phyloP scores from a whole-genome alignment of 2,113 vertebrate genomes.

The Pseudois nayaur region DNA sequence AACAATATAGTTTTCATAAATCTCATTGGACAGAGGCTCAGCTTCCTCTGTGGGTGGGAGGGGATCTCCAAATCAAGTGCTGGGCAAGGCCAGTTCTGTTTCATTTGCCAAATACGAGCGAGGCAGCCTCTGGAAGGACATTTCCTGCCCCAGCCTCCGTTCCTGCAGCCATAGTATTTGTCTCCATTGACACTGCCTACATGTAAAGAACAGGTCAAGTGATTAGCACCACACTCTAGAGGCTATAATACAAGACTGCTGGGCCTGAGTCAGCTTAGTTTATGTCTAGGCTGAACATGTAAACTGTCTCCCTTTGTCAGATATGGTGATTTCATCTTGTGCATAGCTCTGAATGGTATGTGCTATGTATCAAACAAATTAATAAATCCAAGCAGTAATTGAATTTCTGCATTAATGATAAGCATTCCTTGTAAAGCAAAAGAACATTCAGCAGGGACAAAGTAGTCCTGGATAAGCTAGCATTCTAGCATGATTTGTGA shows the following conservation, averaged over 20 bases:
- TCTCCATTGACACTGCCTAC: not conserved
- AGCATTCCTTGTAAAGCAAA: conserved; percentile 7
- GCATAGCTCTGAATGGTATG: not conserved
- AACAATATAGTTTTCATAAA: not conserved
- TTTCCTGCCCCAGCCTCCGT: not conserved
- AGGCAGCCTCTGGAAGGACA: not conserved
- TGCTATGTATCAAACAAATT: conserved; percentile 44
- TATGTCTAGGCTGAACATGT: not conserved
- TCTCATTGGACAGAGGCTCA: not conserved
- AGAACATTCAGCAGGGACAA: not conserved
- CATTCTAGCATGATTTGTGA: not conserved
- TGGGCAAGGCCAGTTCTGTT: not conserved
- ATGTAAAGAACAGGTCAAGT: not conserved
- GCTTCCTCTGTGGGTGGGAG: not conserved
- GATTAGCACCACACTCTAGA: not conserved
- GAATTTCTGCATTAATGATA: conserved; percentile 31
- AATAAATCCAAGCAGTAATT: conserved; percentile 48
- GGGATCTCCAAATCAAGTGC: not conserved
- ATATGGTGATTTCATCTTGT: not conserved
- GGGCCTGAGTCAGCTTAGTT: not conserved
- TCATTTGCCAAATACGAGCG: not conserved
- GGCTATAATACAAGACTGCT: not conserved
- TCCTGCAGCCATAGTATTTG: not conserved
- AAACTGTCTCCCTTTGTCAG: not conserved
- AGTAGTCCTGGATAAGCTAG: not conserved